Evolutionary conservation across 1,140 invertebrate genomes (phyloP).

Genomic region (Sarcophaga bullata): DNA sequence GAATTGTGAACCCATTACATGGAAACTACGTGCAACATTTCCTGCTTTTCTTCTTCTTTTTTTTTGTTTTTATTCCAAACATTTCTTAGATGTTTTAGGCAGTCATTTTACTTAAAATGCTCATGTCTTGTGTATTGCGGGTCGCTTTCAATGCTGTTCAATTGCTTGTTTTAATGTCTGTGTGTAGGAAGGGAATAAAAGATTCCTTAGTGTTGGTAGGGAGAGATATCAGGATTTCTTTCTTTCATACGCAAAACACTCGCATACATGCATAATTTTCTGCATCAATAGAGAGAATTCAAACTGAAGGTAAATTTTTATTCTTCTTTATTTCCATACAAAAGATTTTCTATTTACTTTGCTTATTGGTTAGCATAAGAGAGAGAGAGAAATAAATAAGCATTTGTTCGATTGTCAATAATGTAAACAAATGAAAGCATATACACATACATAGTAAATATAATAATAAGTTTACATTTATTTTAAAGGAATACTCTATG

Average conservation of each 20-base stretch:
- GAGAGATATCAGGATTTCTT: not conserved
- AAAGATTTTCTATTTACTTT: not conserved
- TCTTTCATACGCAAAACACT: no score
- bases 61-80: no score
- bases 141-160: no score
- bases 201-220: no score
- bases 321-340: not conserved
- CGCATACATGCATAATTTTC: not conserved
- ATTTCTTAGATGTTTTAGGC: not conserved
- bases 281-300: not conserved
- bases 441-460: no score
- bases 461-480: no score
- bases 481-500: no score
- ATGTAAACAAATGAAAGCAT: no score
- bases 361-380: not conserved
- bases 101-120: no score
- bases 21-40: constrained; percentile 18
- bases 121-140: no score
- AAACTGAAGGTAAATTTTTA: not conserved
- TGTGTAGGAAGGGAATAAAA: not conserved
- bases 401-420: no score
- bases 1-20: constrained; percentile 21
- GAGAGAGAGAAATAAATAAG: no score
- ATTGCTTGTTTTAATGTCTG: not conserved
- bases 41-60: not conserved